These are phyloP conservation scores for Dasypogon diadema DNA, from an alignment of 2,888 invertebrate genomes.

Conservation along the genomic window DNA sequence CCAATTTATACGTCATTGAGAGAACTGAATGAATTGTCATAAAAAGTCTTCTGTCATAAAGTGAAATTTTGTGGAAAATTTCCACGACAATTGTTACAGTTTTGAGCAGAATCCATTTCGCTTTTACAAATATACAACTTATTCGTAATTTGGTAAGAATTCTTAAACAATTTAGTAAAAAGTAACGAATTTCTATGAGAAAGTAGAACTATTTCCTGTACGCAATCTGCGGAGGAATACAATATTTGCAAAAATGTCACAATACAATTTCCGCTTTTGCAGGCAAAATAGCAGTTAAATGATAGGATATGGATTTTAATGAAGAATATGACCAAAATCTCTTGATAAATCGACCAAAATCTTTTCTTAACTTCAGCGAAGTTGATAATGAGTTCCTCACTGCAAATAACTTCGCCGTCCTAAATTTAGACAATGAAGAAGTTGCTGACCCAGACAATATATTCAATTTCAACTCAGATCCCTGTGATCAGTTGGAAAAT, in stretches of 20 bases:
- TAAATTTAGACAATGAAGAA: not conserved
- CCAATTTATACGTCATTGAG: too few species aligned
- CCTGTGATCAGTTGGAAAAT: not conserved
- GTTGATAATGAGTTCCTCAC: slow-evolving; percentile 8
- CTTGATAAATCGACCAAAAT: not conserved
- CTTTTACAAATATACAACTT: too few species aligned
- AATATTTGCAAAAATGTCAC: not conserved
- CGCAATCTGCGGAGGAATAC: too few species aligned
- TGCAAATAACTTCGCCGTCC: slow-evolving; percentile 22
- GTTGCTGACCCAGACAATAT: not conserved
- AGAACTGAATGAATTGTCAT: too few species aligned
- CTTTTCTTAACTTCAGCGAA: slow-evolving; percentile 11
- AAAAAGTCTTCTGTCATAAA: too few species aligned
- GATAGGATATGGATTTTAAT: not conserved
- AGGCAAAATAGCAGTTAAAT: not conserved
- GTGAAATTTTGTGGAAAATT: too few species aligned
- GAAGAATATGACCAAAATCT: not conserved
- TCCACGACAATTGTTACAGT: too few species aligned
- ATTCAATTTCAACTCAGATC: not conserved
- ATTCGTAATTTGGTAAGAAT: too few species aligned
- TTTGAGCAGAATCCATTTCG: too few species aligned
- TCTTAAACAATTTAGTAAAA: too few species aligned
- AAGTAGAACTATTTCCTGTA: too few species aligned
- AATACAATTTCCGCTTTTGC: not conserved
- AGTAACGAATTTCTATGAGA: too few species aligned